phyloP scores from a whole-genome alignment of 2,888 invertebrate genomes.

The Cephus sareptanus region DNA sequence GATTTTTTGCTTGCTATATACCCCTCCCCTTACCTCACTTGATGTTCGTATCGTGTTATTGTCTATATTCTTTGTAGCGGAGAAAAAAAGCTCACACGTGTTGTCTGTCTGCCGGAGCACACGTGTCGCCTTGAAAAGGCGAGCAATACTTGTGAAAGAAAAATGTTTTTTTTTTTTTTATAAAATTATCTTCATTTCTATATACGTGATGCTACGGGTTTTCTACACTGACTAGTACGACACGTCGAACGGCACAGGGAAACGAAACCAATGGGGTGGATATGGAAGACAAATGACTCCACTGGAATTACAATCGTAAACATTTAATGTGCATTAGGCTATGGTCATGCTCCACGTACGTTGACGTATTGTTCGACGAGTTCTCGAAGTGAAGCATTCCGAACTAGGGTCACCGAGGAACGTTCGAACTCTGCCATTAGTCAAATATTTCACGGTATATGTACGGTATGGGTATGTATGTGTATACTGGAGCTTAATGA shows the following conservation, averaged over 20 bases:
- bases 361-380: constrained; percentile 15
- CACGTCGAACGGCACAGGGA: not conserved
- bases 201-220: not conserved
- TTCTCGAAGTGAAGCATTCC: not conserved
- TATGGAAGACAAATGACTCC: not conserved
- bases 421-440: constrained; percentile 43
- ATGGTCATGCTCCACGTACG: constrained; percentile 34
- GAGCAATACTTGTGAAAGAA: too few species aligned
- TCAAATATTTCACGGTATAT: constrained; percentile 31
- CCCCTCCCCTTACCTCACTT: too few species aligned
- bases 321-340: constrained; percentile 40
- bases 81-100: too few species aligned
- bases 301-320: not conserved
- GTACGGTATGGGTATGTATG: constrained; percentile 28
- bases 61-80: too few species aligned
- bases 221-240: not conserved
- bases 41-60: too few species aligned
- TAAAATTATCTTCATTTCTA: not conserved
- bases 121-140: too few species aligned
- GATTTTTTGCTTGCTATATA: not conserved
- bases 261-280: not conserved
- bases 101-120: too few species aligned
- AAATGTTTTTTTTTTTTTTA: too few species aligned
- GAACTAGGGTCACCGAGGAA: not conserved
- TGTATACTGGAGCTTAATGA: constrained; percentile 36